Evolutionary conservation across 2,888 invertebrate genomes (phyloP).

Genomic region (Muscina levida): DNA sequence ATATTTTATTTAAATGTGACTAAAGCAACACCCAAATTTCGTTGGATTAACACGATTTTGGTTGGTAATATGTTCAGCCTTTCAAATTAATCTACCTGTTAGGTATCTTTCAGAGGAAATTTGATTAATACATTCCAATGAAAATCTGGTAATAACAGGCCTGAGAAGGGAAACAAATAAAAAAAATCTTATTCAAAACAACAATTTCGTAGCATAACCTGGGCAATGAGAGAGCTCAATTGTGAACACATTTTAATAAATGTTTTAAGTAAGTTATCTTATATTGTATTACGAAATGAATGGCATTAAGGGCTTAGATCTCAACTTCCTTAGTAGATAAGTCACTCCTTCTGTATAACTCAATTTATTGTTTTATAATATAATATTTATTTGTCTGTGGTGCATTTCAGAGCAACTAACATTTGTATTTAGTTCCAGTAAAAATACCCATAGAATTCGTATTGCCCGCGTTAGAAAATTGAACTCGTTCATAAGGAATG

Average conservation of each 20-base stretch:
- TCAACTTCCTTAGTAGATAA: too few species aligned
- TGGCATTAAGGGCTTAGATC: too few species aligned
- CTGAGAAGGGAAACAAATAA: too few species aligned
- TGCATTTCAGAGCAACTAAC: slow-evolving; percentile 13
- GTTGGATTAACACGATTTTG: slow-evolving; percentile 54
- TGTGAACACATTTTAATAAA: too few species aligned
- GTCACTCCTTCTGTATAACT: not conserved
- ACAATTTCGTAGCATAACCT: too few species aligned
- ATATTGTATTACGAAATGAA: too few species aligned
- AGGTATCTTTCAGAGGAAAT: slow-evolving; percentile 7
- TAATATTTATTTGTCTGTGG: not conserved
- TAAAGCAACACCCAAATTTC: slow-evolving; percentile 68
- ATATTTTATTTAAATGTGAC: slow-evolving; percentile 59
- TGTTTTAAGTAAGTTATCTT: too few species aligned
- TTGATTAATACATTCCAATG: slow-evolving; percentile 65
- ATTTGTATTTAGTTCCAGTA: not conserved
- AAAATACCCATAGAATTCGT: not conserved
- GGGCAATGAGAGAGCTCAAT: too few species aligned
- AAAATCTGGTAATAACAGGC: slow-evolving; percentile 83
- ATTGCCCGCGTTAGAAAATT: not conserved
- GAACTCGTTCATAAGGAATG: slow-evolving; percentile 14
- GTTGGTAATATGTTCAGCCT: slow-evolving; percentile 68
- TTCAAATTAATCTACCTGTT: slow-evolving; percentile 78
- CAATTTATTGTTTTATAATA: not conserved
- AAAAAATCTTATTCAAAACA: too few species aligned